Evolutionary conservation across 1,140 invertebrate species (phyloP), one percentile per base, ranked within the genome.

Genomic region (Hypsibius dujardini): DNA sequence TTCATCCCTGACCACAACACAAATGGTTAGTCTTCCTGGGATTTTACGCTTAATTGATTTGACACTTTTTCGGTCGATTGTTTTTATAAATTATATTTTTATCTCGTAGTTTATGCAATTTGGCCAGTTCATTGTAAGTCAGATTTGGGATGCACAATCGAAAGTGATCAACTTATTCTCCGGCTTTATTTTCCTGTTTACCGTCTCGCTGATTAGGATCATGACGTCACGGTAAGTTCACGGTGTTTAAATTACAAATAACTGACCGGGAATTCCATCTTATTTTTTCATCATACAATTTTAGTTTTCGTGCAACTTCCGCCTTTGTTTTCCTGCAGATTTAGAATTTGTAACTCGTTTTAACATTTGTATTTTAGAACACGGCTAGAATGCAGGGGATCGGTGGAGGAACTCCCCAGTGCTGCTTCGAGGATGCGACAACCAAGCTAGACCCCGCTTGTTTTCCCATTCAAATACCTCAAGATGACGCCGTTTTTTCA

Each of bases 391-490:
- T 42, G 12, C 62, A 42, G 12, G 62, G 62, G 12, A 3, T 67
- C 62, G 62, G 45, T 42, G 45, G 45, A 42, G 12, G 12, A 15
- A 12, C 62, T 7, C 62, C 62, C 12, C 62, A 67, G 42, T 67
- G 62, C 42, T 67, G 62, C 45, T 67, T 67, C 42, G 62, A 67
- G 7, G 62, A 67, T 12, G 12, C 62, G 12, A 42, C 3, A 12
- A 12, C 12, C 7, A 3, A 7, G 12, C 12, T 67, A 3, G 62
- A 82, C 72, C 80, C 79, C 42, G 82, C 83, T 28, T 96, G 94
- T 79, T 92, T 86, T 74, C 90, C 92, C 0, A 92, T 97, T 72
- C 78, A 87, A 0, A 84, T 95, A 12, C 87, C 91, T 1, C 77
- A 81, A 0, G 84, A 90, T 74, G 94, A 97, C 80, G 88, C 87